phyloP scores from a whole-genome alignment of 2,797 vertebrate genomes.

The Euthynnus affinis region DNA sequence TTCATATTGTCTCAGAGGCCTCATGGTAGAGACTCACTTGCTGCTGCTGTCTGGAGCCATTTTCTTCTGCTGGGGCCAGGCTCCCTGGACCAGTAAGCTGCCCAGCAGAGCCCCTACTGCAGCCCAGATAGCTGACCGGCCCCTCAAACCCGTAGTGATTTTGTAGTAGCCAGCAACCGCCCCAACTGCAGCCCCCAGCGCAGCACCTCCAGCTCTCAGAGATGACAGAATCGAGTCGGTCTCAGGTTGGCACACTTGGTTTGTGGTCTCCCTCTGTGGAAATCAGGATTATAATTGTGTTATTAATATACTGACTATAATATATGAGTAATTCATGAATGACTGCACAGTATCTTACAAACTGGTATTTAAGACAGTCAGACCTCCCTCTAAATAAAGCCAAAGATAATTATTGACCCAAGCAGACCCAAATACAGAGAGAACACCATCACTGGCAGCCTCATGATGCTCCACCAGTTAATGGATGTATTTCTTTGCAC shows the following conservation, averaged over 20 bases:
- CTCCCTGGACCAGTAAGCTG: conserved; percentile 38
- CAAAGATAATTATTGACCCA: no score
- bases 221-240: conserved; percentile 10
- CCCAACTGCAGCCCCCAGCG: conserved; percentile 54
- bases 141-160: conserved; percentile 4
- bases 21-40: neutral
- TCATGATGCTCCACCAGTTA: no score
- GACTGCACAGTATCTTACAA: neutral
- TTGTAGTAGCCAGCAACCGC: conserved; percentile 30
- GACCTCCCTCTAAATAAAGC: no score
- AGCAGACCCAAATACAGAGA: no score
- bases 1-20: neutral
- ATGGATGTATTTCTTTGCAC: no score
- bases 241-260: neutral
- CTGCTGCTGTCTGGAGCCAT: neutral
- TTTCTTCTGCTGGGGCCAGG: neutral
- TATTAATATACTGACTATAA: neutral
- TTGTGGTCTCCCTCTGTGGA: neutral
- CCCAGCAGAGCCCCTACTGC: conserved; percentile 59
- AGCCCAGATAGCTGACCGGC: conserved; percentile 44
- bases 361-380: neutral
- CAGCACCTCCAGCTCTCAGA: conserved; percentile 39
- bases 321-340: no score
- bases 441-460: no score
- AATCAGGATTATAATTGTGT: neutral